Evolutionary conservation across 2,797 vertebrate genomes (phyloP), one percentile per base, ranked within the genome.

Genomic region (Diglossa cyanea): DNA sequence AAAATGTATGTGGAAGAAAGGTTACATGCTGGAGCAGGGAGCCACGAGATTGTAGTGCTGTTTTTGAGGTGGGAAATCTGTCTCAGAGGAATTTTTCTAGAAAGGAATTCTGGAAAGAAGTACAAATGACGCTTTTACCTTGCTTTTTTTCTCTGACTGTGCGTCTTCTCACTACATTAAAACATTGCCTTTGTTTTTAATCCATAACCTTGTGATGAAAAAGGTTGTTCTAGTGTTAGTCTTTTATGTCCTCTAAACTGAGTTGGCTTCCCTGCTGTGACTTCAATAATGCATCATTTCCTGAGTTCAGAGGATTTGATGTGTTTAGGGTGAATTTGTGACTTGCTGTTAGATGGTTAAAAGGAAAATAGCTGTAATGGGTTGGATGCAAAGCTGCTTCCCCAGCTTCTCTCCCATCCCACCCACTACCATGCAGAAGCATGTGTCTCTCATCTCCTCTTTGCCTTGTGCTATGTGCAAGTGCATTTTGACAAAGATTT

Each of bases 251-350:
- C 66, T 90, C 51, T 95, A 90, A 94, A 86, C 93, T 17, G 68
- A 96, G 93, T 89, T 92, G 79, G 57, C 67, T 94, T 91, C 58
- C 95, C 96, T 91, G 85, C 96, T 97, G 96, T 82, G 97, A 91
- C 79, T 97, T 98, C 95, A 97, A 40, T 97, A 97, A 97, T 84
- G 91, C 72, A 90, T 97, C 57, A 53, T 97, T 97, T 97, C 20
- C 0, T 93, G 95, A 94, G 65, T 97, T 98, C 90, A 89, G 40
- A 63, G 94, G 88, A 95, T 97, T 93, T 86, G 96, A 94, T 94
- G 71, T 21, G 13, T 88, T 93, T 94, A 3, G 28, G 67, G 76
- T 84, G 88, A 93, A 91, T 93, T 78, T 95, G 47, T 92, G 88
- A 58, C 61, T 95, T 94, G 86, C 93, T 68, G 85, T 86, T 71